phyloP scores from a whole-genome alignment of 2,888 invertebrate genomes.

The Byasa hedistus region DNA sequence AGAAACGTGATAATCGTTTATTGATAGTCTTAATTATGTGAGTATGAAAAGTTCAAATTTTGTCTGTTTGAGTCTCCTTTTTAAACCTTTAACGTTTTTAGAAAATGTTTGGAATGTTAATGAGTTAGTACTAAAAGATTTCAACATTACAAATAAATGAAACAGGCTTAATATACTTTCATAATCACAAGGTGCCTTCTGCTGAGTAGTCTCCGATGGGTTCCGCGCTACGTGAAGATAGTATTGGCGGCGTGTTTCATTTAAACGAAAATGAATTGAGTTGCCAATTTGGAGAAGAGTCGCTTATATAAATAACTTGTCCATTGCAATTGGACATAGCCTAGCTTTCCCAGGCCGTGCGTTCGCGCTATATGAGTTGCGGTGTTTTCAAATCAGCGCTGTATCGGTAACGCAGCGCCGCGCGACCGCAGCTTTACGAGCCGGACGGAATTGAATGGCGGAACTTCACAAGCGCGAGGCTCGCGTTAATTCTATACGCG shows the following conservation, averaged over 20 bases:
- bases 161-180: too few relatives aligned
- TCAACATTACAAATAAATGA: too few relatives aligned
- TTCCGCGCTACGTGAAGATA: too few relatives aligned
- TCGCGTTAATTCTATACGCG: conserved; percentile 36
- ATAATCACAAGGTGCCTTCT: too few relatives aligned
- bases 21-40: background rate
- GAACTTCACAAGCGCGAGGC: conserved; percentile 53
- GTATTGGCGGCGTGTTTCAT: background rate
- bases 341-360: conserved; percentile 24
- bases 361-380: conserved; percentile 44
- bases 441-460: conserved; percentile 59
- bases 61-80: too few relatives aligned
- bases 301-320: background rate
- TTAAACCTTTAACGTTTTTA: too few relatives aligned
- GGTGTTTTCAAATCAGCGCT: conserved; percentile 70
- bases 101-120: too few relatives aligned
- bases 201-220: too few relatives aligned
- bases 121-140: too few relatives aligned
- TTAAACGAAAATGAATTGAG: background rate
- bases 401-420: conserved; percentile 44
- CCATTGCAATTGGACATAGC: conserved; percentile 1
- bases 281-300: background rate
- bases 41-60: background rate
- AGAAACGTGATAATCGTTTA: background rate
- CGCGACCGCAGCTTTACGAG: conserved; percentile 66